Percentiles rank a stretch among this genome's conserved stretches.
These are phyloP conservation scores for Nymphalis c-album DNA, from an alignment of 2,888 invertebrate species.

Conservation along the genomic window DNA sequence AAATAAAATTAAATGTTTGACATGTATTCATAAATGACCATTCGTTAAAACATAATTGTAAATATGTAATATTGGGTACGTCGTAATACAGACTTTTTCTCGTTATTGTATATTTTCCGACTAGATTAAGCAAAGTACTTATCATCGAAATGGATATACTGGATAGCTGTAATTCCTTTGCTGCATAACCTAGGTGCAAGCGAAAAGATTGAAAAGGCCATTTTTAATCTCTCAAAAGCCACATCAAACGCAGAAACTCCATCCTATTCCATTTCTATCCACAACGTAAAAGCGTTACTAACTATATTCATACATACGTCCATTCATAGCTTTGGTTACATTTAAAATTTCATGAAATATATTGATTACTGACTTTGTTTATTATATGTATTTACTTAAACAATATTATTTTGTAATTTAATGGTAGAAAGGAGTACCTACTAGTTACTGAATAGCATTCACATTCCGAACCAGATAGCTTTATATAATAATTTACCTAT, in stretches of 20 bases:
- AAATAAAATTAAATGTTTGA: too few relatives aligned
- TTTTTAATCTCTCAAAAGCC: slow-evolving; percentile 40
- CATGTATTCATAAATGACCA: too few relatives aligned
- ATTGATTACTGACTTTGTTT: too few relatives aligned
- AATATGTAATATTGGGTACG: too few relatives aligned
- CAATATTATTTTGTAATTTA: too few relatives aligned
- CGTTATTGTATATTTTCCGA: not conserved
- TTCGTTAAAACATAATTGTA: too few relatives aligned
- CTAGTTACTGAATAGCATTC: too few relatives aligned
- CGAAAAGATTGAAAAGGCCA: slow-evolving; percentile 40
- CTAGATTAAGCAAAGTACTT: slow-evolving; percentile 26
- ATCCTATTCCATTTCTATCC: slow-evolving; percentile 21
- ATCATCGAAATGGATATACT: slow-evolving; percentile 40
- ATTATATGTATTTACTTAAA: too few relatives aligned
- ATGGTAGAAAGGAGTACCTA: too few relatives aligned
- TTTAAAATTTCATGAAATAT: slow-evolving; percentile 7
- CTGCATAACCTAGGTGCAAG: slow-evolving; percentile 35
- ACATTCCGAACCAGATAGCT: too few relatives aligned
- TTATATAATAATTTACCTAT: too few relatives aligned
- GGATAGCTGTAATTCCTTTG: slow-evolving; percentile 35
- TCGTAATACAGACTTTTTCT: too few relatives aligned
- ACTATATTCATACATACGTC: slow-evolving; percentile 5
- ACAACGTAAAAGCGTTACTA: slow-evolving; percentile 16
- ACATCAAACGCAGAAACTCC: slow-evolving; percentile 32
- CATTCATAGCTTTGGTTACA: slow-evolving; percentile 14